phyloP scores from a whole-genome alignment of 1,140 invertebrate species.

The Latrodectus geometricus region DNA sequence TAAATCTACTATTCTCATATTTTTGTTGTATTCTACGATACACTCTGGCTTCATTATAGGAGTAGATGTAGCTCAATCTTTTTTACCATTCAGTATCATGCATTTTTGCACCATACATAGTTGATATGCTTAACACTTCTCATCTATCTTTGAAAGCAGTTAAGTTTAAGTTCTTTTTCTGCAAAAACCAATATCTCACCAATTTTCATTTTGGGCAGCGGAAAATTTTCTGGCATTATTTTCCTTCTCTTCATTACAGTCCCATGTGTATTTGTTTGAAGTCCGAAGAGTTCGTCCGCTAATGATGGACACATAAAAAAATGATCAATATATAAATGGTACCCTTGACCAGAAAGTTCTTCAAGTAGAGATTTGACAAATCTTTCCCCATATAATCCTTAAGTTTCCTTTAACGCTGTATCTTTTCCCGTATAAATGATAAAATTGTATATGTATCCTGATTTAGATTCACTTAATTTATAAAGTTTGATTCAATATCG shows the following conservation, averaged over 20 bases:
- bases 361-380: not conserved
- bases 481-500: slow-evolving; percentile 5
- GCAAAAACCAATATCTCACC: not conserved
- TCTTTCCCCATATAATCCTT: slow-evolving; percentile 1
- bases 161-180: not conserved
- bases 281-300: not conserved
- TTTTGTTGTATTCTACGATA: not conserved
- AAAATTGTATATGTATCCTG: not conserved
- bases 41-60: not conserved
- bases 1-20: not conserved
- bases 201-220: slow-evolving; percentile 5
- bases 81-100: not conserved
- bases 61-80: not conserved
- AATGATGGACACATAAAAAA: slow-evolving; percentile 1
- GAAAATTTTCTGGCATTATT: not conserved
- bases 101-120: slow-evolving; percentile 1
- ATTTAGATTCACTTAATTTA: not conserved
- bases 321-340: not conserved
- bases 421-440: slow-evolving; percentile 1
- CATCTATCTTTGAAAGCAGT: not conserved
- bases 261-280: not conserved
- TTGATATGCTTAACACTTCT: not conserved
- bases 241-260: slow-evolving; percentile 6
- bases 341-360: slow-evolving; percentile 10
- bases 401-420: not conserved